A percentile compares a stretch with the other conserved stretches of the same genome.
Evolutionary conservation across 35 echinoderm and acorn worm genomes (phyloP).

Genomic region (Ophiothrix spiculata): DNA sequence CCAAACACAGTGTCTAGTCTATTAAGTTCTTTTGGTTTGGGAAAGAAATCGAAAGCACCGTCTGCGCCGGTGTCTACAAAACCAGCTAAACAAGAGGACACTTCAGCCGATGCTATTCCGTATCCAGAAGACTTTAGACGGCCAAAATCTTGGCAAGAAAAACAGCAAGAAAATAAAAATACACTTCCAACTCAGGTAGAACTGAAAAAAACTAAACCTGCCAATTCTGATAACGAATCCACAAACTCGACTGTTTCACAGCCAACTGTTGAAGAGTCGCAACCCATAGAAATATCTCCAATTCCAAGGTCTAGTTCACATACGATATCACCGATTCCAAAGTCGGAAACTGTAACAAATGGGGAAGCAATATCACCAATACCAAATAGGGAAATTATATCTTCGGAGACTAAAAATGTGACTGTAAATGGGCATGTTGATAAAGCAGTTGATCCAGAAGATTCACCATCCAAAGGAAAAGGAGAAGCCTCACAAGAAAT

Average conservation of each 20-base stretch:
- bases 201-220: not conserved
- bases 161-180: not conserved
- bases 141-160: conserved; percentile 8
- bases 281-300: too few species aligned
- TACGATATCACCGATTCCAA: not conserved
- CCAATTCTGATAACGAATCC: not conserved
- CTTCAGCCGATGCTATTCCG: conserved; percentile 18
- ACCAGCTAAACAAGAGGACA: not conserved
- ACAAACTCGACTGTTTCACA: not conserved
- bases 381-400: not conserved
- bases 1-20: not conserved
- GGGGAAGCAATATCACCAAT: too few species aligned
- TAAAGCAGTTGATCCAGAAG: not conserved
- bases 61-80: not conserved
- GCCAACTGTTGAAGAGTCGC: not conserved
- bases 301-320: not conserved
- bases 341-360: not conserved
- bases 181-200: not conserved
- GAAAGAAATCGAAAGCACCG: not conserved
- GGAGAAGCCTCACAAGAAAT: not conserved
- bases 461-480: not conserved
- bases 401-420: not conserved
- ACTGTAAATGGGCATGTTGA: not conserved
- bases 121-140: conserved; percentile 48
- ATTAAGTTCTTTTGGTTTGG: not conserved